These are phyloP conservation scores for Gadus macrocephalus DNA, from an alignment of 2,113 vertebrate species.

Conservation along the genomic window DNA sequence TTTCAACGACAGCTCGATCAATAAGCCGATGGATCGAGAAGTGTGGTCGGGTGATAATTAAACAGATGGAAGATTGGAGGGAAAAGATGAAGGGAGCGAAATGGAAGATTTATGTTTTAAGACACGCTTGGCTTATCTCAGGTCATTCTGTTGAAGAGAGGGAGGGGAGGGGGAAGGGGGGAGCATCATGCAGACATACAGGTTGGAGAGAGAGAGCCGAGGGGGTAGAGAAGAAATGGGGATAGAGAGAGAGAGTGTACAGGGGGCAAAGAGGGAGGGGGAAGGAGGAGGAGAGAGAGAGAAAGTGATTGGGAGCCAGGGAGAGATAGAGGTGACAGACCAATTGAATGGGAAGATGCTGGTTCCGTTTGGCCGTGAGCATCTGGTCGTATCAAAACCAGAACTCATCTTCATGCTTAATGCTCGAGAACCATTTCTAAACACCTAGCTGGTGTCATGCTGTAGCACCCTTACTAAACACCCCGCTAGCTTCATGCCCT, in stretches of 20 bases:
- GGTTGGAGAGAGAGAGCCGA: constrained; percentile 27
- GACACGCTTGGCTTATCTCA: constrained; percentile 31
- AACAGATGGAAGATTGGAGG: background rate
- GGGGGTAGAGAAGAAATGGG: constrained; percentile 36
- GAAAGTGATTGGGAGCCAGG: constrained; percentile 25
- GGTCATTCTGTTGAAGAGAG: constrained; percentile 37
- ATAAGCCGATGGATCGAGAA: constrained; percentile 33
- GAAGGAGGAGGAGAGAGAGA: constrained; percentile 24
- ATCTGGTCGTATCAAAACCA: background rate
- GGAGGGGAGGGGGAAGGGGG: too few relatives aligned
- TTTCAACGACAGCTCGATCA: constrained; percentile 23
- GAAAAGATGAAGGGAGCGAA: constrained; percentile 12
- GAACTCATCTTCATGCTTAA: background rate
- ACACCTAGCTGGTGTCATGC: too few relatives aligned
- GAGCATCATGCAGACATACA: too few relatives aligned
- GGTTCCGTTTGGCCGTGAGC: constrained; percentile 1
- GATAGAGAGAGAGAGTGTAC: background rate
- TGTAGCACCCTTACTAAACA: too few relatives aligned
- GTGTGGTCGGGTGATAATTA: constrained; percentile 1
- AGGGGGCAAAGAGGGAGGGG: constrained; percentile 13
- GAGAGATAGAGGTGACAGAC: constrained; percentile 58
- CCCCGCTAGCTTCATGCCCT: too few relatives aligned
- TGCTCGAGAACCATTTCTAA: too few relatives aligned
- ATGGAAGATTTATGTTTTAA: constrained; percentile 14
- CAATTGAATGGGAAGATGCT: constrained; percentile 23